Base-by-base conservation (phyloP, 2,113 vertebrate species). In the Varanus komodoensis region DNA sequence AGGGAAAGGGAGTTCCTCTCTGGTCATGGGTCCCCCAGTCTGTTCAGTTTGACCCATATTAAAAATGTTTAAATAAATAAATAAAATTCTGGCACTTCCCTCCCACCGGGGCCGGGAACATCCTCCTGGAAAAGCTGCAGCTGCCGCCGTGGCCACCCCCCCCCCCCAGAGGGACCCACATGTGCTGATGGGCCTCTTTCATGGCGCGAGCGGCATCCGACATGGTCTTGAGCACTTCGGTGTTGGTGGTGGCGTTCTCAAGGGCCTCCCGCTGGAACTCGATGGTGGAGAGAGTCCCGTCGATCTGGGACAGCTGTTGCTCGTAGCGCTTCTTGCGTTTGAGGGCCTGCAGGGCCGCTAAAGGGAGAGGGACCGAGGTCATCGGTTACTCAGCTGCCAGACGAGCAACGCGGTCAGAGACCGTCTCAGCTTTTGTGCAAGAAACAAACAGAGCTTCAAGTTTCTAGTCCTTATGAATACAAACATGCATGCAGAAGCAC, bases 181-280 rank as follows among this genome's bases (percentile, higher is more conserved):
- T 89, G n/a, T 89, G 89, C 23, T 89, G 89, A 27, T 89, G 89
- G 1, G 89, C 89, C n/a, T 89, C 89, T 23, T 89, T 89, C 89
- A 89, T 89, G 61, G 89, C 89, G 27, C 89, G 89, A 0, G 89
- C 89, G 0, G 89, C 89, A 2, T 89, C 89, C 2, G 89, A 89
- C 89, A 89, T 89, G 82, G 82, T 89, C 74, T 89, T 89, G 61
- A 89, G 89, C 61, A 89, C 82, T 89, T 89, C 89, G 1, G 89
- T 89, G 82, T 89, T 89, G 74, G 89, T 89, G 82, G 82, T 89
- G 57, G 89, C 89, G 2, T 89, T 89, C 17, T 89, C 89, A 0
- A 89, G 89, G 3, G 89, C 57, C 48, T 89, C 89, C 5, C 89
- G 82, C 32, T 89, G 89, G 73, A 89, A 89, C 25, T 89, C 89